Conservation (phyloP, 1,140 invertebrate species). For the Drosophila virilis region DNA sequence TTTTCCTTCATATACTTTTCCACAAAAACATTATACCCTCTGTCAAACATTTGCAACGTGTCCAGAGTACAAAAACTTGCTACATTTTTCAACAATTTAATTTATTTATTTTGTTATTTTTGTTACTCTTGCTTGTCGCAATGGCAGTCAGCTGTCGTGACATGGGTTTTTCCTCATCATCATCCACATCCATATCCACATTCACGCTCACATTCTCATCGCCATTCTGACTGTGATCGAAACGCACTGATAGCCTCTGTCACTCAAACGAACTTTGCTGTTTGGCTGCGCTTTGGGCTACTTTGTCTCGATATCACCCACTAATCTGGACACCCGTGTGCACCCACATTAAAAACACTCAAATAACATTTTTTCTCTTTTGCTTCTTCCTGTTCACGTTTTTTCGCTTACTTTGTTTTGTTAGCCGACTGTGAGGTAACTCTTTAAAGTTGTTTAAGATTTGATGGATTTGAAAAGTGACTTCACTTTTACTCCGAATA, state of each 20-base stretch:
- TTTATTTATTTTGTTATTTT: slow-evolving; percentile 70
- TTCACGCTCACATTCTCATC: not conserved
- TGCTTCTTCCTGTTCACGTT: not conserved
- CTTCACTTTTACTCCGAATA: not conserved
- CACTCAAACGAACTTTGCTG: slow-evolving; percentile 57
- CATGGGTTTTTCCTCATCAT: slow-evolving; percentile 53
- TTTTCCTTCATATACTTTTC: no score
- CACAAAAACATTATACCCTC: not conserved
- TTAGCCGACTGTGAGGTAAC: not conserved
- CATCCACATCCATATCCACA: not conserved
- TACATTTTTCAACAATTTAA: slow-evolving; percentile 78
- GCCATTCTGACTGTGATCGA: slow-evolving; percentile 53
- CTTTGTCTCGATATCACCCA: slow-evolving; percentile 30
- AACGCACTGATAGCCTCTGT: slow-evolving; percentile 78
- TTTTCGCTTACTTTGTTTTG: not conserved
- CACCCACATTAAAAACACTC: slow-evolving; percentile 11
- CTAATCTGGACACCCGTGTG: slow-evolving; percentile 31
- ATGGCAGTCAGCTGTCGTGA: slow-evolving; percentile 62
- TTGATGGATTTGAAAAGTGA: not conserved
- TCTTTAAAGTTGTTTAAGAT: slow-evolving; percentile 2
- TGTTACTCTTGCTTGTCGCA: slow-evolving; percentile 44
- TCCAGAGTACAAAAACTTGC: slow-evolving; percentile 41
- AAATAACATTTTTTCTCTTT: not conserved
- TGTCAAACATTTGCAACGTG: not conserved
- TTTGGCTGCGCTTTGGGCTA: slow-evolving; percentile 19